A percentile compares a stretch with the other conserved stretches of the same genome.
These are phyloP conservation scores for Leucosticte australis DNA, from an alignment of 2,113 vertebrate genomes.

Conservation along the genomic window DNA sequence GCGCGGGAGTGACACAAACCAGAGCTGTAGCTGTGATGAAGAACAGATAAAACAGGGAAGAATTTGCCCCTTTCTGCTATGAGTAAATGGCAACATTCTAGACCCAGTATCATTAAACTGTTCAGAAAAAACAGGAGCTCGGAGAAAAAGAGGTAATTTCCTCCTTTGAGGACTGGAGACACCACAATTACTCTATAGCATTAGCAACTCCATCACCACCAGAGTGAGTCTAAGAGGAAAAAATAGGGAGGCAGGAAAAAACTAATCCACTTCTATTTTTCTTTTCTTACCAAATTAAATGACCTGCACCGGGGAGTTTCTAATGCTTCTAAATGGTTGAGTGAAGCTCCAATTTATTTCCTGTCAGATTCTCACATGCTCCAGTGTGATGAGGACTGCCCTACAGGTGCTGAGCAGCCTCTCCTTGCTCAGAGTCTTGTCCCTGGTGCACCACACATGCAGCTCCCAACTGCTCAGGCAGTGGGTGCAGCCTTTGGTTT, in stretches of 20 bases:
- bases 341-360: conserved; percentile 51
- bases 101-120: not conserved
- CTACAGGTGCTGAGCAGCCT: not conserved
- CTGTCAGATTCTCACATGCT: conserved; percentile 17
- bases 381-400: not conserved
- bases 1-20: not conserved
- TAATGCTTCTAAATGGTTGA: conserved; percentile 40
- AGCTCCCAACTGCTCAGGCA: not conserved
- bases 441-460: not conserved
- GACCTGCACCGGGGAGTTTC: not conserved
- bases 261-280: not conserved
- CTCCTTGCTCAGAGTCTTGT: not conserved
- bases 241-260: not conserved
- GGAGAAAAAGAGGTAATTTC: not conserved
- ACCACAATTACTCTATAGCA: not conserved
- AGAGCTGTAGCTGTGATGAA: not conserved
- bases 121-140: not conserved
- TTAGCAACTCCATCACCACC: not conserved
- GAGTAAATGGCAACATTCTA: not conserved
- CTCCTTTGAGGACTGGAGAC: not conserved
- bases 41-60: not conserved
- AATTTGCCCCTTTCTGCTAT: not conserved
- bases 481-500: not conserved
- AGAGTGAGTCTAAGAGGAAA: not conserved
- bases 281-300: not conserved